Base-by-base conservation (phyloP, 2,888 invertebrate species). In the Epistrophe eligans region DNA sequence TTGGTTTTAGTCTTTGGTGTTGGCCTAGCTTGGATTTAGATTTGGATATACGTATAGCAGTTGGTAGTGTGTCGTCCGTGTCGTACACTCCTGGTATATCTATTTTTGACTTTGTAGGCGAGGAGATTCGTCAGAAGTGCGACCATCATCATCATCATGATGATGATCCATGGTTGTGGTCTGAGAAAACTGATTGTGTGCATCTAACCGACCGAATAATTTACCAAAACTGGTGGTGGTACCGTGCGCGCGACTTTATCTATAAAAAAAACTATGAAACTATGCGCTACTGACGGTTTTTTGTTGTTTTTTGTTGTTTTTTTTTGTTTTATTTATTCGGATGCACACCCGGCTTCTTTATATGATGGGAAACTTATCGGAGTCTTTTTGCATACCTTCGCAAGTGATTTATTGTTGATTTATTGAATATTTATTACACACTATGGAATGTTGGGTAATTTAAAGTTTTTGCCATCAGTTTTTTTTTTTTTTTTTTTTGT, bases 351-450 rank as follows among this genome's bases (percentile, higher is more conserved):
- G 43, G 4, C 28, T 28, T 55, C 15, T 72, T 11, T 72, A 67
- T 6, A 35, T 72, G 24, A 58, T 85, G 79, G 74, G 79, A 70
- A 76, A 87, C 74, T 83, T 83, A 87, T 87, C 83, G 83, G 79
- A 62, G 79, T 55, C 71, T 67, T 87, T 87, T 83, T 87, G 83
- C 87, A 87, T 83, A 83, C 60, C 83, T 87, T 48, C 9, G 35
- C 62, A 32, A 66, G 79, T 87, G 87, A 87, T 87, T 87, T 87
- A 87, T 83, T 79, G 87, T 72, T 87, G 87, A 87, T 87, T 83
- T 87, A 87, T 87, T 76, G 79, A 79, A 79, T 79, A 87, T 83
- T 79, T 83, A 83, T 87, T 87, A 77, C 79, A 83, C 87, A 79
- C 83, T 67, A 67, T 67, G 87, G 87, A 87, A 87, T 87, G 87